Evolutionary conservation across 2,888 invertebrate genomes (phyloP), one percentile per base, ranked within the genome.

Genomic region (Chaetogeoica ovagalla): DNA sequence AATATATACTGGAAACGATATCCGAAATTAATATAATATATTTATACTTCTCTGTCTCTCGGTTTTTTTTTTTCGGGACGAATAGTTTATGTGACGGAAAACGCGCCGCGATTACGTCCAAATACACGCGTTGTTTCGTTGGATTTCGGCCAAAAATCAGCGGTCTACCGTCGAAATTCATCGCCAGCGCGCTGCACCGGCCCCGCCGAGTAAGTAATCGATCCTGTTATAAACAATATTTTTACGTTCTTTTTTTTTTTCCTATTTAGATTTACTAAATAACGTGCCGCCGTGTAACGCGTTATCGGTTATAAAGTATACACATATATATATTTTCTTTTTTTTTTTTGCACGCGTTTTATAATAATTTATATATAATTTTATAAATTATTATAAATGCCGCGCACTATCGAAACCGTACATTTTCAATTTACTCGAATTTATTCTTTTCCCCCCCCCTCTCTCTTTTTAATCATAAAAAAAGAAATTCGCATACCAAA

Each of bases 51-150:
- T 59, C 75, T 19, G 43, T 76, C 66, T 75, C 21, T 59, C 39
- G 39, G 4, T 59, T 59, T 59, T 59, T 59, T 59, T 76, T 76
- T 76, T 76, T 68, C 59, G 68, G 75, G 75, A 76, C 75, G 75
- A 59, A 68, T 76, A 68, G 75, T 76, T 76, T 76, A 76, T 76
- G 75, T 76, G 75, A 76, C 75, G 59, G 75, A 76, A 76, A 59
- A 76, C 30, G 68, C 75, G 68, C 68, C 68, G 68, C 59, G 75
- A 59, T 57, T 43, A 43, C 68, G 57, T 59, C 59, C 71, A 59
- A 57, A 39, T 13, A 30, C 30, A 30, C 1, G 30, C 30, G 30
- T 30, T 30, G 30, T 30, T 30, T n/a, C 57, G 9, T 76, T 76
- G 76, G 76, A 68, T 60, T 76, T 60, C 37, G 30, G 68, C 76